Percentiles rank a stretch among this genome's conserved stretches.
Conservation (phyloP, 2,888 invertebrate genomes). For the Laspeyria flexula region DNA sequence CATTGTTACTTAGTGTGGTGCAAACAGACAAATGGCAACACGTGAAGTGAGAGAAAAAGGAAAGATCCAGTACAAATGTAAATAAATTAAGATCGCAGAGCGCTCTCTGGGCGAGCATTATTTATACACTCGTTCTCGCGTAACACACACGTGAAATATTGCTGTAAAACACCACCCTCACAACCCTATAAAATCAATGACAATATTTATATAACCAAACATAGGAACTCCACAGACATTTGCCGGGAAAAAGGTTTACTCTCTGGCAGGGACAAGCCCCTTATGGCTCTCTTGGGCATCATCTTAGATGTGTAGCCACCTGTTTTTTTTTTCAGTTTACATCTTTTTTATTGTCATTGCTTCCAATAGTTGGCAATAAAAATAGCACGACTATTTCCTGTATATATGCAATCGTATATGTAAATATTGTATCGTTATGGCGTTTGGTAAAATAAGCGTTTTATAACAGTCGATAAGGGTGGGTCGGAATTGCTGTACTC, state of each 20-base stretch:
- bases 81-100: constrained; percentile 29
- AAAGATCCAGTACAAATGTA: constrained; percentile 22
- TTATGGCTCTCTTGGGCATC: constrained; percentile 65
- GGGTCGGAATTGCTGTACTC: constrained; percentile 7
- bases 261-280: constrained; percentile 57
- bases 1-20: constrained; percentile 14
- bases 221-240: constrained; percentile 42
- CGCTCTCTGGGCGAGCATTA: constrained; percentile 12
- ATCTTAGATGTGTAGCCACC: constrained; percentile 59
- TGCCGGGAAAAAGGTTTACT: constrained; percentile 57
- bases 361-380: constrained; percentile 36
- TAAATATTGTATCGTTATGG: constrained; percentile 4
- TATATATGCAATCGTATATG: constrained; percentile 11
- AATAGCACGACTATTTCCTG: constrained; percentile 14
- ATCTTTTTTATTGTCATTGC: constrained; percentile 60
- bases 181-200: constrained; percentile 23
- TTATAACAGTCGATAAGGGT: constrained; percentile 17
- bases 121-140: constrained; percentile 16
- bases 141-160: constrained; percentile 26
- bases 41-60: constrained; percentile 14
- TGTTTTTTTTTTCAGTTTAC: constrained; percentile 61
- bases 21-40: constrained; percentile 12
- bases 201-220: constrained; percentile 34
- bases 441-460: constrained; percentile 1
- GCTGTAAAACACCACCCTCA: constrained; percentile 8